A percentile compares a stretch with the other conserved stretches of the same genome.
phyloP scores from a whole-genome alignment of 2,113 vertebrate genomes.

The Alaudala cheleensis region DNA sequence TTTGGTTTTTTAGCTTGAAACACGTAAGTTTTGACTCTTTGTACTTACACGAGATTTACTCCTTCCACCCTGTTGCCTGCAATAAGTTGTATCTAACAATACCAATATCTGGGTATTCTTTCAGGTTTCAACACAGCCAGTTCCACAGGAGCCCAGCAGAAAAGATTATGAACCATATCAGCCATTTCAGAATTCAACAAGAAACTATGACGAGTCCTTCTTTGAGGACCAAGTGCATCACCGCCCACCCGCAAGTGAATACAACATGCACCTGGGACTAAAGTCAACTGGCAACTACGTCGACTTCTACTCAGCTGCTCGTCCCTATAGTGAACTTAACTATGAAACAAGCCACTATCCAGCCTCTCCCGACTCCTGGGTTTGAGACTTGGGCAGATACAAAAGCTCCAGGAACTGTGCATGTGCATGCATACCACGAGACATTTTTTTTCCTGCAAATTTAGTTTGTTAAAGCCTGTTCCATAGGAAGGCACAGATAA shows the following conservation, averaged over 20 bases:
- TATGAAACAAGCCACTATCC: conserved; percentile 99
- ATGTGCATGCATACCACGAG: conserved; percentile 98
- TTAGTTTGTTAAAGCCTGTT: conserved; percentile 88
- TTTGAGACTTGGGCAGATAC: conserved; percentile 78
- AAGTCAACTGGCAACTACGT: conserved; percentile 99
- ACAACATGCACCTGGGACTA: conserved; percentile 99
- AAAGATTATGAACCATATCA: conserved; percentile 97
- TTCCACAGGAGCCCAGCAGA: conserved; percentile 90
- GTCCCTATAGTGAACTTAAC: conserved; percentile 99
- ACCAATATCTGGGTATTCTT: not conserved
- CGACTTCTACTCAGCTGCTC: conserved; percentile 99
- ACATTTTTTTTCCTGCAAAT: conserved; percentile 83
- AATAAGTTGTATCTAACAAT: not conserved
- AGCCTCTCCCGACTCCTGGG: conserved; percentile 98
- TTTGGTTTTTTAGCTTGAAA: not conserved
- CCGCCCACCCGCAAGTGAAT: conserved; percentile 87
- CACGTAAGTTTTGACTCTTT: not conserved
- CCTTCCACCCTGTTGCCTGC: not conserved
- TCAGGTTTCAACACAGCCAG: conserved; percentile 88
- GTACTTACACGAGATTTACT: not conserved
- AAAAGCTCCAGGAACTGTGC: conserved; percentile 83
- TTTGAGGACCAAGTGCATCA: conserved; percentile 91
- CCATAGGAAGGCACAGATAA: conserved; percentile 80
- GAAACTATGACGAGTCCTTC: conserved; percentile 93
- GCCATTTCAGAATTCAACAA: conserved; percentile 92